Conservation (phyloP, 2,888 invertebrate genomes). For the Synanthedon tipuliformis region DNA sequence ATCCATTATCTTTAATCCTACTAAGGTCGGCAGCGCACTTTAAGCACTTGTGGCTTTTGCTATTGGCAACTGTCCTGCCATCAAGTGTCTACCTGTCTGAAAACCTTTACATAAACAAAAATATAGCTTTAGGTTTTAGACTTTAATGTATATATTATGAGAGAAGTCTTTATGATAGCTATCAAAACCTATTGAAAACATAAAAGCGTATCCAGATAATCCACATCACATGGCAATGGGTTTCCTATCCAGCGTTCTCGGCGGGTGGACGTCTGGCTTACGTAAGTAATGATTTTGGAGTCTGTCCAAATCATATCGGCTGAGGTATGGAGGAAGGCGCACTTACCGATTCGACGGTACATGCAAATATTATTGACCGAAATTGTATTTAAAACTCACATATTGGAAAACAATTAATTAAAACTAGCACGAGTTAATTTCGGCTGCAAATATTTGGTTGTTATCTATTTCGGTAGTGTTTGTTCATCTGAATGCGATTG, state of each 20-base stretch:
- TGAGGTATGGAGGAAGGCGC: slow-evolving; percentile 27
- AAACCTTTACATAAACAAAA: too few relatives aligned
- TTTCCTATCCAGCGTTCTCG: neutral
- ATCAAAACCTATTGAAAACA: too few relatives aligned
- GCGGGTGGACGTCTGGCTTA: slow-evolving; percentile 37
- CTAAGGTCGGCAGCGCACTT: too few relatives aligned
- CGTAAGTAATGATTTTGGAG: slow-evolving; percentile 65
- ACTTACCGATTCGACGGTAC: slow-evolving; percentile 42
- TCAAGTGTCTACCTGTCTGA: too few relatives aligned
- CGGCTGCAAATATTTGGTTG: neutral
- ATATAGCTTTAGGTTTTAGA: too few relatives aligned
- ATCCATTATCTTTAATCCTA: too few relatives aligned
- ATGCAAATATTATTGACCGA: slow-evolving; percentile 14
- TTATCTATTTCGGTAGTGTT: neutral
- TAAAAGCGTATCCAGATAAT: too few relatives aligned
- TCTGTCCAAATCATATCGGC: slow-evolving; percentile 52
- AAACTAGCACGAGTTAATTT: neutral
- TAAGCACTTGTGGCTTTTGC: too few relatives aligned
- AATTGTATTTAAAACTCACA: neutral
- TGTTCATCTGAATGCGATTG: neutral
- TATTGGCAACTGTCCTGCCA: too few relatives aligned
- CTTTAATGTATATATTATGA: too few relatives aligned
- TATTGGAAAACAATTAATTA: neutral
- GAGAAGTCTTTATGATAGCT: too few relatives aligned
- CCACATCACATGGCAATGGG: slow-evolving; percentile 1